A percentile compares a stretch with the other conserved stretches of the same genome.
Conservation (phyloP, 2,113 vertebrate genomes). For the Vidua macroura region DNA sequence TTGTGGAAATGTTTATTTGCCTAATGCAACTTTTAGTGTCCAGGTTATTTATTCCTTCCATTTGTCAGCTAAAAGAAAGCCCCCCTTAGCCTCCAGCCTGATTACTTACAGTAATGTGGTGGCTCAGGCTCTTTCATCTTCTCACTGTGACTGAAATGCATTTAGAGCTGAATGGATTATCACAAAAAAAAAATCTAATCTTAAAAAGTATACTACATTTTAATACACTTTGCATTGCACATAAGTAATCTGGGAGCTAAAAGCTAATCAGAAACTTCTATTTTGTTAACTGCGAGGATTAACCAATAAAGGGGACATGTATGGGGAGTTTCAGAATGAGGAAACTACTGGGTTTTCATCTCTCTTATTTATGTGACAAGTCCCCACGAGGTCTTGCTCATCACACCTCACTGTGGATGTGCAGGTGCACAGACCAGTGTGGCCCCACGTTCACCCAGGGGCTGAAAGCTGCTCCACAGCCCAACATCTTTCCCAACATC, state of each 20-base stretch:
- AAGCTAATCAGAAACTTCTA: neutral
- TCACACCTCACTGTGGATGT: accelerated
- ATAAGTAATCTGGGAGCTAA: neutral
- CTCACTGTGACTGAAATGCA: slow-evolving; percentile 3
- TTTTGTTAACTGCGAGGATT: slow-evolving; percentile 22
- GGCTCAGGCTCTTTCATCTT: slow-evolving; percentile 52
- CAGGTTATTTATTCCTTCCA: slow-evolving; percentile 75
- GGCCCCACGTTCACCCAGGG: accelerated
- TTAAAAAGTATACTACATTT: slow-evolving; percentile 14
- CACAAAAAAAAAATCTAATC: slow-evolving; percentile 22
- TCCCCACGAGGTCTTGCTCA: accelerated
- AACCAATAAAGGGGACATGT: neutral
- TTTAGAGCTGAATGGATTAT: slow-evolving; percentile 18
- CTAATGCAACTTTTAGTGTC: slow-evolving; percentile 81
- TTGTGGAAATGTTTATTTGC: slow-evolving; percentile 81
- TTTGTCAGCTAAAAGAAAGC: slow-evolving; percentile 72
- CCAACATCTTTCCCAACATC: neutral
- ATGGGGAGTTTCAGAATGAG: neutral
- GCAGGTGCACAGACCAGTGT: accelerated
- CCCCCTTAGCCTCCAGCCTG: slow-evolving; percentile 66
- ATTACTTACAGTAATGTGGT: slow-evolving; percentile 61
- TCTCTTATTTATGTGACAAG: neutral
- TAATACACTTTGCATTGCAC: neutral
- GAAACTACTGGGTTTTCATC: neutral
- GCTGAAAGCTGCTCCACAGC: neutral